phyloP scores from a whole-genome alignment of 2,888 invertebrate species.

The Cyclophora albipunctata region DNA sequence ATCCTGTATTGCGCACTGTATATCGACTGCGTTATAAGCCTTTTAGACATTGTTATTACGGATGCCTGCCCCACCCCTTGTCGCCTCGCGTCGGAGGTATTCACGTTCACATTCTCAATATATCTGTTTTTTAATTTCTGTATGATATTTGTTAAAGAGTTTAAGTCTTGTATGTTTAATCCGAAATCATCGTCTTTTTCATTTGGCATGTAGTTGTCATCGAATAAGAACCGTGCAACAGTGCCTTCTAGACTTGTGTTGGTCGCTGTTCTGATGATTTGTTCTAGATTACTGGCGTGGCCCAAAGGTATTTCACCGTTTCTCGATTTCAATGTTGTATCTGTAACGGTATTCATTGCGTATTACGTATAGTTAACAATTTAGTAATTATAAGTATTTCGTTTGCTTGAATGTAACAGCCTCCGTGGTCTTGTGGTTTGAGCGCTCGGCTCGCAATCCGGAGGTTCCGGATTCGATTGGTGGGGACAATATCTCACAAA shows the following conservation, averaged over 20 bases:
- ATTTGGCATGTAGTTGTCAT: constrained; percentile 4
- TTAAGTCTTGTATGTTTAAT: constrained; percentile 16
- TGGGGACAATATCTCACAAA: too few relatives aligned
- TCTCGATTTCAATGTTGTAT: too few relatives aligned
- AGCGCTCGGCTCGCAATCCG: too few relatives aligned
- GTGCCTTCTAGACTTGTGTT: constrained; percentile 12
- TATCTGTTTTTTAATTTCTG: too few relatives aligned
- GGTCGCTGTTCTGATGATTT: constrained; percentile 7
- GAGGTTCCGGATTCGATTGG: too few relatives aligned
- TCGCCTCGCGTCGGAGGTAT: too few relatives aligned
- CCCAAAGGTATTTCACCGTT: constrained; percentile 8
- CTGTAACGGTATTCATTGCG: neutral
- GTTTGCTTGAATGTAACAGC: neutral
- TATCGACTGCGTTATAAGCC: constrained; percentile 29
- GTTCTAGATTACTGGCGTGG: constrained; percentile 8
- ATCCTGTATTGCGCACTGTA: constrained; percentile 28
- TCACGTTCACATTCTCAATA: too few relatives aligned
- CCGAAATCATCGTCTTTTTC: constrained; percentile 12
- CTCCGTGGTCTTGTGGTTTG: too few relatives aligned
- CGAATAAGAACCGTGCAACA: constrained; percentile 13
- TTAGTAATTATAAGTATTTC: neutral
- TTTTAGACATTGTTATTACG: constrained; percentile 2
- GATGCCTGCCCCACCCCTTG: too few relatives aligned
- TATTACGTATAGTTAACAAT: neutral
- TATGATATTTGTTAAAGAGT: constrained; percentile 18